phyloP scores from a whole-genome alignment of 2,888 invertebrate genomes.

The Phyllotreta cruciferae region DNA sequence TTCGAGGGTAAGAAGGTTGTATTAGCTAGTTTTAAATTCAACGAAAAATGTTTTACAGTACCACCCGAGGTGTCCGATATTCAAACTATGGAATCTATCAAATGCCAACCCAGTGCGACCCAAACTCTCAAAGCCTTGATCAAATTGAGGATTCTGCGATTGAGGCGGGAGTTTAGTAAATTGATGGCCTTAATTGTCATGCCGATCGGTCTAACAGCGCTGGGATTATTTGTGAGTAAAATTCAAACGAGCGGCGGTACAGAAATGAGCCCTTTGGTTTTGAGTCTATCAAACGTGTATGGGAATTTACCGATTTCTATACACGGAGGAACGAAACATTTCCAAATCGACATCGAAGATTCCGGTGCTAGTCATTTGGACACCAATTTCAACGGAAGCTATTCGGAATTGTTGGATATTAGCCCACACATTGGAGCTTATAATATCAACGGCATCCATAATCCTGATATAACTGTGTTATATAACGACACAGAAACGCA shows the following conservation, averaged over 20 bases:
- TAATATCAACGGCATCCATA: conserved; percentile 66
- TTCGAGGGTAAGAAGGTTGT: conserved; percentile 24
- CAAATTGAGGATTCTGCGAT: conserved; percentile 69
- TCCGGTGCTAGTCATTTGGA: conserved; percentile 58
- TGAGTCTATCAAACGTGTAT: conserved; percentile 70
- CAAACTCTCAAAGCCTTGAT: conserved; percentile 73
- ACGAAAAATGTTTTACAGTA: conserved; percentile 60
- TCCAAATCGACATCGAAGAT: conserved; percentile 52
- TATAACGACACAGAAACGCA: conserved; percentile 84
- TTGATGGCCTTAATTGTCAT: conserved; percentile 77
- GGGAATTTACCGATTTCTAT: conserved; percentile 71
- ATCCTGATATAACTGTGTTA: conserved; percentile 68
- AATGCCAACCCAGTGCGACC: conserved; percentile 68
- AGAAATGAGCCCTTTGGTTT: conserved; percentile 67
- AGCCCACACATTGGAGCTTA: conserved; percentile 73
- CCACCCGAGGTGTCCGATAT: conserved; percentile 63
- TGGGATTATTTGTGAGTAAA: conserved; percentile 70
- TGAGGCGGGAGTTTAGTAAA: conserved; percentile 71
- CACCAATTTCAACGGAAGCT: conserved; percentile 73
- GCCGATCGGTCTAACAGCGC: conserved; percentile 72
- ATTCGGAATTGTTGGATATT: conserved; percentile 67
- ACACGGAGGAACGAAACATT: conserved; percentile 63
- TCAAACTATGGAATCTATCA: conserved; percentile 72
- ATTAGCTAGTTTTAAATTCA: conserved; percentile 58
- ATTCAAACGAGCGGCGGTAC: conserved; percentile 65